Base-by-base conservation (phyloP, 2,113 vertebrate species). In the Glaucomys volans region DNA sequence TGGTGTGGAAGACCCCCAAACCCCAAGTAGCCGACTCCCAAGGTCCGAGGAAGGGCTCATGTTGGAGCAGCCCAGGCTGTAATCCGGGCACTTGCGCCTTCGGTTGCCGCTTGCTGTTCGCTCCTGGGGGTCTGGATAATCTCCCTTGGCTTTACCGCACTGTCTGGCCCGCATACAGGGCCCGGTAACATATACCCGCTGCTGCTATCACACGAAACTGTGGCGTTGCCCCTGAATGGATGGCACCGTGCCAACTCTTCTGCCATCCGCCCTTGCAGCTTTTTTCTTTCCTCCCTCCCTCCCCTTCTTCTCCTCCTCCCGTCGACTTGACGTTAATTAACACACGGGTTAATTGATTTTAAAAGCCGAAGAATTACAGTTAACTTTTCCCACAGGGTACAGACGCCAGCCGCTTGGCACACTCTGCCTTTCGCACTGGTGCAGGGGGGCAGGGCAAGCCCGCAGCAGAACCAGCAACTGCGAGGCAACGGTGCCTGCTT, bases 161-260 rank as follows among this genome's bases (percentile, higher is more conserved):
- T 97, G 98, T 98, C 98, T 99, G 98, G 98, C 98, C 98, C 98
- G 97, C 97, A 97, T 98, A 97, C 98, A 96, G 98, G 98, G 98
- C 98, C 98, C 97, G 97, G 98, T 98, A 99, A 98, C 98, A 98
- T 99, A 99, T 99, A 99, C 99, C 99, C 99, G 99, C 98, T 98
- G 98, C 98, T 98, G 98, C 98, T 98, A 99, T 98, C 98, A 94
- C 99, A 98, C 98, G 98, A 98, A 99, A 99, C 98, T 96, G 99
- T 99, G 99, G 99, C 99, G 99, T 99, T 99, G 99, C 99, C 99
- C 99, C 99, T 99, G 99, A 99, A 99, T 99, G 99, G 99, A 99
- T 99, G 99, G 99, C 99, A 99, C 99, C 74, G 99, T 99, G 99
- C 99, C 99, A 99, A 99, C 99, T 99, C 99, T 98, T 98, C 99